Percentiles rank a stretch among this genome's conserved stretches.
phyloP scores from a whole-genome alignment of 2,797 vertebrate species.

The Sebastes elongatus region DNA sequence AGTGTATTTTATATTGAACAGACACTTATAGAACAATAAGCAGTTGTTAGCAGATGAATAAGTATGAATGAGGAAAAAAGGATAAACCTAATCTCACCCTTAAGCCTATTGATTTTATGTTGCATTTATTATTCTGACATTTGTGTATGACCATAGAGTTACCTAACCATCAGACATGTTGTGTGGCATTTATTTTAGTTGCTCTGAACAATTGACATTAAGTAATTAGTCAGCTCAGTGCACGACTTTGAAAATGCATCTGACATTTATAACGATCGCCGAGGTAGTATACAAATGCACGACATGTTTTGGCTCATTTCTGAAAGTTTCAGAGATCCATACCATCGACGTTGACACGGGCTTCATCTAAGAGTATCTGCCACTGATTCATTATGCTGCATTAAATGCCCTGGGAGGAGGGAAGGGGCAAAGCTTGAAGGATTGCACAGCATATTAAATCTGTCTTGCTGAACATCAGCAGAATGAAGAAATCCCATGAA shows the following conservation, averaged over 20 bases:
- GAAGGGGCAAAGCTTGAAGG: conserved; percentile 66
- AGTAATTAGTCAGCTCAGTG: conserved; percentile 26
- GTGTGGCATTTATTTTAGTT: conserved; percentile 33
- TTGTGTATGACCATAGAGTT: not conserved
- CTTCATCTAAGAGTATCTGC: conserved; percentile 57
- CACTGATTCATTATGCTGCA: conserved; percentile 74
- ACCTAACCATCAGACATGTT: conserved; percentile 7
- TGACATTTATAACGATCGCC: conserved; percentile 46
- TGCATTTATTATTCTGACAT: conserved; percentile 42
- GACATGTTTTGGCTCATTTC: conserved; percentile 46
- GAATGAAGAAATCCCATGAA: conserved; percentile 61
- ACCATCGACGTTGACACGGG: conserved; percentile 50
- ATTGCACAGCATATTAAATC: conserved; percentile 73
- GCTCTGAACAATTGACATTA: conserved; percentile 25
- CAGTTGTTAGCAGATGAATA: conserved; percentile 1
- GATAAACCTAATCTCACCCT: conserved; percentile 4
- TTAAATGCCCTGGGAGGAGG: conserved; percentile 62
- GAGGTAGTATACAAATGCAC: conserved; percentile 19
- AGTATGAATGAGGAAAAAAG: not conserved
- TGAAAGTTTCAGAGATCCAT: conserved; percentile 48
- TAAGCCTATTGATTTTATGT: conserved; percentile 28
- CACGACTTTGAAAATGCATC: conserved; percentile 19
- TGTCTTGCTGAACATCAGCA: conserved; percentile 64
- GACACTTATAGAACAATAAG: not conserved
- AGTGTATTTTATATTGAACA: not conserved